Conservation (phyloP, 2,888 invertebrate genomes). For the Drosophila lutescens region DNA sequence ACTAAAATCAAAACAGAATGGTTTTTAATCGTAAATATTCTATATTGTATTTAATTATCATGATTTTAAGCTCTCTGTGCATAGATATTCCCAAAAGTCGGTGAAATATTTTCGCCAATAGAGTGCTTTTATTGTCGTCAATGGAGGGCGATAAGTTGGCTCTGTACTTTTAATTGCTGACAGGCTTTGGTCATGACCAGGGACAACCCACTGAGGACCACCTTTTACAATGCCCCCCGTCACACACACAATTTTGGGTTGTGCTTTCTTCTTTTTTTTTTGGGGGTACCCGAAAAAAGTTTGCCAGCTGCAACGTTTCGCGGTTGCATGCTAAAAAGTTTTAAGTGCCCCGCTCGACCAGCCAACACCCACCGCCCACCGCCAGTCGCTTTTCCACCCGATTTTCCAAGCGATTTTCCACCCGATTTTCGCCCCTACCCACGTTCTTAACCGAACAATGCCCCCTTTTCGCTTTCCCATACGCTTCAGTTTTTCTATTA, state of each 20-base stretch:
- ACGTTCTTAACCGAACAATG: not conserved
- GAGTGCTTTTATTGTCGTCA: slow-evolving; percentile 10
- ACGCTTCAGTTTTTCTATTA: slow-evolving; percentile 74
- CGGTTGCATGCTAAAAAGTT: slow-evolving; percentile 74
- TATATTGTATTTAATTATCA: no score
- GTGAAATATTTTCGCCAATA: not conserved
- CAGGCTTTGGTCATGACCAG: slow-evolving; percentile 44
- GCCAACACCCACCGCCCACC: slow-evolving; percentile 4
- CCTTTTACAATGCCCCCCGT: slow-evolving; percentile 3
- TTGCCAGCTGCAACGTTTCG: slow-evolving; percentile 60
- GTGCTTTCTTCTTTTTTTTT: not conserved
- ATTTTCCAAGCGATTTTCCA: slow-evolving; percentile 7
- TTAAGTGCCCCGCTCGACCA: slow-evolving; percentile 69
- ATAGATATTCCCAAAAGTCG: no score
- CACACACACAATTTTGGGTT: slow-evolving; percentile 6
- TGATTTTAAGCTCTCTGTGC: no score
- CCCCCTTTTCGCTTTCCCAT: slow-evolving; percentile 47
- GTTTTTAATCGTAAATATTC: no score
- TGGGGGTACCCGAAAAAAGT: slow-evolving; percentile 29
- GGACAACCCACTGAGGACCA: slow-evolving; percentile 21
- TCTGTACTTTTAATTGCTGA: slow-evolving; percentile 42
- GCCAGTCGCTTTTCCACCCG: slow-evolving; percentile 6
- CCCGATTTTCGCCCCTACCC: not conserved
- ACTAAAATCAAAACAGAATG: no score
- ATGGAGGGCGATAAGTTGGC: slow-evolving; percentile 9